Evolutionary conservation across 1,140 invertebrate species (phyloP), one percentile per base, ranked within the genome.

Genomic region (Conus betulinus): DNA sequence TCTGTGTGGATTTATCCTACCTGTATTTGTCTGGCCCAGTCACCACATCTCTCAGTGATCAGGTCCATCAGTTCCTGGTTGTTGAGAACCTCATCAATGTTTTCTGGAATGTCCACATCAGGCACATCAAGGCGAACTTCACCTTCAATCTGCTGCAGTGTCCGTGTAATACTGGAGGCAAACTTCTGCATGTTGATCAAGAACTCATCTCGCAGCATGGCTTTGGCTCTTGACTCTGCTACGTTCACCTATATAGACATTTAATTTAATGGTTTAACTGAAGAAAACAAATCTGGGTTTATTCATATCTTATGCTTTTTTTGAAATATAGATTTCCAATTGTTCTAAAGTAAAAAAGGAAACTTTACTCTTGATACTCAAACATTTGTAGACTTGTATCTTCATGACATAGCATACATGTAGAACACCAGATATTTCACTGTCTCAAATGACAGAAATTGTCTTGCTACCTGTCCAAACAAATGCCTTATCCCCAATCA

Each of bases 131-230:
- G 91, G 82, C 94, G 92, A 10, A 96, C 95, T 91, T 96, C 95
- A 15, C 95, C 95, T 91, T 95, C 95, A 76, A 96, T 95, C 91
- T 96, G 95, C 83, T 95, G 93, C 84, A 96, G 94, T 4, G 95
- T 95, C 71, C 95, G 92, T 63, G 93, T 94, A 63, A 96, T 94
- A 82, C 93, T 94, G 25, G 92, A 90, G 10, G 94, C 90, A 93
- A 96, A 96, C 84, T 96, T 96, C 85, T 96, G 93, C 93, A 96
- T 94, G 89, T 94, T 94, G 51, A 95, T 95, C 3, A 95, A 90
- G 85, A 96, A 95, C 88, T 96, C 95, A 91, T 96, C 95, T 90
- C 95, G 91, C n/a, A 95, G 89, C 88, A 95, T 92, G 57, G 93
- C 93, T 81, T 94, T 94, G 17, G 94, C 92, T 88, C 93, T 87